phyloP scores from a whole-genome alignment of 2,113 vertebrate genomes.

The Coptodon rendalli region DNA sequence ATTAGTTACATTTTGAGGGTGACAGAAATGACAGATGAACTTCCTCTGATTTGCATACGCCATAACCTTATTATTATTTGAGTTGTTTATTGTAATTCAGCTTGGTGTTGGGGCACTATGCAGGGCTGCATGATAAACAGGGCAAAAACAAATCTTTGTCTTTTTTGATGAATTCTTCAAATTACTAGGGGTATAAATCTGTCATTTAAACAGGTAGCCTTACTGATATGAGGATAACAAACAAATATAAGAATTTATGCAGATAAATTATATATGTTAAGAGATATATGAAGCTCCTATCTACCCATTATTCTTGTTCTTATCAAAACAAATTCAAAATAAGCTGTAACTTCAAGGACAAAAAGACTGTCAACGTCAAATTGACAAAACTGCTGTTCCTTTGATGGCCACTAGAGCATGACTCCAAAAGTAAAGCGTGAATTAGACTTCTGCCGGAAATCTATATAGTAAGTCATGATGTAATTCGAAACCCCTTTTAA shows the following conservation, averaged over 20 bases:
- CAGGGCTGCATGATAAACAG: not conserved
- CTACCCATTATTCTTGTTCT: not conserved
- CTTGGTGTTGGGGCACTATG: not conserved
- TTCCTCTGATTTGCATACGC: not conserved
- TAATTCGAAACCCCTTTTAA: not conserved
- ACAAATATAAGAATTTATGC: not conserved
- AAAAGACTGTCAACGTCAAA: not conserved
- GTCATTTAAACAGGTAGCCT: not conserved
- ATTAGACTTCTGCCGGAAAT: not conserved
- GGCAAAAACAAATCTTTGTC: not conserved
- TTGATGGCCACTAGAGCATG: not conserved
- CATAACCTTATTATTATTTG: not conserved
- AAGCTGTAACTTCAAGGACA: not conserved
- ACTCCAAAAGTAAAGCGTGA: not conserved
- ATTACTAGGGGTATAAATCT: not conserved
- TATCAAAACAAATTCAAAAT: not conserved
- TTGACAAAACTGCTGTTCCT: not conserved
- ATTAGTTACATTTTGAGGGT: not conserved
- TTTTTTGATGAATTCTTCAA: not conserved
- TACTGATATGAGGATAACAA: not conserved
- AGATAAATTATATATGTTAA: not conserved
- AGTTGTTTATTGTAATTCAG: not conserved
- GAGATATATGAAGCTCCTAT: not conserved
- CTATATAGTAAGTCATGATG: not conserved
- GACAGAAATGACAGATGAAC: slow-evolving; percentile 7